Conservation (phyloP, 2,797 vertebrate genomes). For the Tarsius wallacei region DNA sequence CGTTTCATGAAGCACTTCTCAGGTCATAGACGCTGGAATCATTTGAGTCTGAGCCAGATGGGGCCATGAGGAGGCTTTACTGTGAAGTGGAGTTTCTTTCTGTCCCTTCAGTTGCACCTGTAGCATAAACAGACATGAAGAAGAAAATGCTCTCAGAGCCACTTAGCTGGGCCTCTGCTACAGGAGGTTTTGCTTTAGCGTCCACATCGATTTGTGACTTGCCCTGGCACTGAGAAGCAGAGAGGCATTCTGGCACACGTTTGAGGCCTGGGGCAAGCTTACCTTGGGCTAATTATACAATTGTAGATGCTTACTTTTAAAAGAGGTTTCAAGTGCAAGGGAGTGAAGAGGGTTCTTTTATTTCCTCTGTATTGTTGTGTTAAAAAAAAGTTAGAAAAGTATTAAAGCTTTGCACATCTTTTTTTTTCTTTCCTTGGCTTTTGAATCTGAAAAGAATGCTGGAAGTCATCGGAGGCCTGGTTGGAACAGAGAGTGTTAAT, state of each 20-base stretch:
- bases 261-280: conserved; percentile 32
- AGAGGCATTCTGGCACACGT: conserved; percentile 29
- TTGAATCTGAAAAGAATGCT: conserved; percentile 91
- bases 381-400: conserved; percentile 85
- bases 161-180: conserved; percentile 38
- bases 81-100: conserved; percentile 22
- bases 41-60: conserved; percentile 78
- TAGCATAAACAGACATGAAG: conserved; percentile 69
- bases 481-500: conserved; percentile 97
- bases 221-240: neutral
- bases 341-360: conserved; percentile 72
- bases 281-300: conserved; percentile 69
- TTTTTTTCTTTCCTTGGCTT: conserved; percentile 77
- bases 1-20: conserved; percentile 63
- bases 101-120: conserved; percentile 77
- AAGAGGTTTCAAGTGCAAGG: conserved; percentile 74
- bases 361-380: conserved; percentile 77
- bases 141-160: conserved; percentile 52
- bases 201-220: conserved; percentile 52
- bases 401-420: conserved; percentile 87
- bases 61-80: conserved; percentile 69
- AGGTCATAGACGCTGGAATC: conserved; percentile 52
- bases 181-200: neutral
- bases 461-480: conserved; percentile 91
- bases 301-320: conserved; percentile 75